Evolutionary conservation across 2,888 invertebrate genomes (phyloP).

Genomic region (Hyposoter didymator): DNA sequence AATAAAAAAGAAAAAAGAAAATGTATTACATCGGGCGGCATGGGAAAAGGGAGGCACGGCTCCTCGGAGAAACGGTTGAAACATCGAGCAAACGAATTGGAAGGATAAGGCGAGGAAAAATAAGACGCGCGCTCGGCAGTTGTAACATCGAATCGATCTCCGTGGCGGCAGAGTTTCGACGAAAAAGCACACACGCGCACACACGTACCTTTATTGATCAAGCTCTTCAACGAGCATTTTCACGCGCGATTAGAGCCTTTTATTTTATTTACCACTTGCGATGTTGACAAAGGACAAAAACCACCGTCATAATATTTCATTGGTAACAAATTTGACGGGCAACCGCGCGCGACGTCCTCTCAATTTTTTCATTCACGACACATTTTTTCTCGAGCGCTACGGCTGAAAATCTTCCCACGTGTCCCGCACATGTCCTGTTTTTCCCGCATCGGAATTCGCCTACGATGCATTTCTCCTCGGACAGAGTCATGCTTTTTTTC

Average conservation of each 20-base stretch:
- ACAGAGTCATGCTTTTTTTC: too few relatives aligned
- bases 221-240: slow-evolving; percentile 10
- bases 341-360: not conserved
- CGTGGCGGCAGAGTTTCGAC: too few relatives aligned
- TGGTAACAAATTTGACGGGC: not conserved
- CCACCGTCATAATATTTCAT: not conserved
- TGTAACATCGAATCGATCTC: slow-evolving; percentile 13
- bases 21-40: not conserved
- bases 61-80: slow-evolving; percentile 28
- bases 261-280: not conserved
- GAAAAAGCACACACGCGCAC: not conserved
- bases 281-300: not conserved
- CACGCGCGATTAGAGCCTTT: not conserved
- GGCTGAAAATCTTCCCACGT: too few relatives aligned
- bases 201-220: not conserved
- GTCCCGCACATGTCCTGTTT: too few relatives aligned
- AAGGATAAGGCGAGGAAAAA: slow-evolving; percentile 27
- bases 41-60: not conserved
- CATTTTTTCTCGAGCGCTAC: not conserved
- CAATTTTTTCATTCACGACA: not conserved
- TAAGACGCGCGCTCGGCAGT: not conserved
- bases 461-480: too few relatives aligned
- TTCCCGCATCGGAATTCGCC: too few relatives aligned
- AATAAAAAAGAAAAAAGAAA: slow-evolving; percentile 27
- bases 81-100: slow-evolving; percentile 33